These are phyloP conservation scores for Coracopsis vasa DNA, from an alignment of 2,113 vertebrate species.

Conservation along the genomic window DNA sequence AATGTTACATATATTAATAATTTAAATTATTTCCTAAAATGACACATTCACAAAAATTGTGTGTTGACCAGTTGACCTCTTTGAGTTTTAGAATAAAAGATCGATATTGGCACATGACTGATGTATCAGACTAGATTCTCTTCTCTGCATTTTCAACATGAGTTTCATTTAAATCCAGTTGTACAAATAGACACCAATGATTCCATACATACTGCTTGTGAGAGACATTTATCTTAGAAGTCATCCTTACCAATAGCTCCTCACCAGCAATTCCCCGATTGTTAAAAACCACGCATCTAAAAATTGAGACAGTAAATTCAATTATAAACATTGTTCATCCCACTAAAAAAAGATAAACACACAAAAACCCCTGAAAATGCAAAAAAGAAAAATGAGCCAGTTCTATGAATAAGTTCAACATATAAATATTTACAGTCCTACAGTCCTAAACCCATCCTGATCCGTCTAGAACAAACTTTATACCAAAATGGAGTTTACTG, in stretches of 20 bases:
- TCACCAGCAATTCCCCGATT: slow-evolving; percentile 87
- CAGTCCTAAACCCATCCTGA: not conserved
- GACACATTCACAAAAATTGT: not conserved
- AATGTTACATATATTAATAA: not conserved
- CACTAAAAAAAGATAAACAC: not conserved
- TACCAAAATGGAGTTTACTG: not conserved
- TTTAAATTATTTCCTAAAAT: not conserved
- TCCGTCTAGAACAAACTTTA: not conserved
- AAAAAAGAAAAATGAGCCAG: not conserved
- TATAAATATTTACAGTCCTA: not conserved
- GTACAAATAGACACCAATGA: not conserved
- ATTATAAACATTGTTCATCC: not conserved
- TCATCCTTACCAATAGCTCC: slow-evolving; percentile 89
- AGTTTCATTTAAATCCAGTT: not conserved
- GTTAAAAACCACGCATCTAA: slow-evolving; percentile 94
- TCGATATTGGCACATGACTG: not conserved
- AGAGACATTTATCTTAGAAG: slow-evolving; percentile 40
- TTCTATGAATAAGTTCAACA: not conserved
- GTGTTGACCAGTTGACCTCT: not conserved
- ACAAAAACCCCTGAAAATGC: not conserved
- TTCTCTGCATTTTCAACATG: not conserved
- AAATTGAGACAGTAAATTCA: slow-evolving; percentile 68
- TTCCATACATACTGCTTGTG: not conserved
- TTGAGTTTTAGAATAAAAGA: not conserved
- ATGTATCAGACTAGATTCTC: not conserved